Percentiles rank a stretch among this genome's conserved stretches.
phyloP scores from a whole-genome alignment of 1,140 invertebrate genomes.

The Tribolium madens region DNA sequence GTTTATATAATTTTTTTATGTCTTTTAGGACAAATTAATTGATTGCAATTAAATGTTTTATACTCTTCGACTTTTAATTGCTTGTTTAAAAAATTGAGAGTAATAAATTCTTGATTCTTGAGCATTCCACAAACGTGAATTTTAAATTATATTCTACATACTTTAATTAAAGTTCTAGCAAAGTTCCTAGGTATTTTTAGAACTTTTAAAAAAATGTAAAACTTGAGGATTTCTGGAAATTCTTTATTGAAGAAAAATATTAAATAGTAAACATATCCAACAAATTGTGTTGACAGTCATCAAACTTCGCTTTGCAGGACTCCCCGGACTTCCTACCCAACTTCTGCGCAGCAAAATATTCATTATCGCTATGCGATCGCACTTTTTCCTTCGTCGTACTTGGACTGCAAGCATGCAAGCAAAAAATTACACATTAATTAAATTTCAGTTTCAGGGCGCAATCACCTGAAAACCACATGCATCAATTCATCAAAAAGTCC shows the following conservation, averaged over 20 bases:
- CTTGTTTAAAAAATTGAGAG: too few relatives aligned
- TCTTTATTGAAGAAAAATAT: background rate
- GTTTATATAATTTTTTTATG: too few relatives aligned
- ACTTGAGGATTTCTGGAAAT: too few relatives aligned
- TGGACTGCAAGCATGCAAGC: constrained; percentile 67
- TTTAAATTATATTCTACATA: too few relatives aligned
- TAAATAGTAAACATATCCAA: constrained; percentile 72
- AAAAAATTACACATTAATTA: background rate
- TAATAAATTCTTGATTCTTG: too few relatives aligned
- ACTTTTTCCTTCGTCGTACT: constrained; percentile 72
- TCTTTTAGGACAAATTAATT: too few relatives aligned
- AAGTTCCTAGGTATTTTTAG: too few relatives aligned
- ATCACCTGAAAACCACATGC: constrained; percentile 78
- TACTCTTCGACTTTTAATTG: too few relatives aligned
- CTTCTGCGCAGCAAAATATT: constrained; percentile 76
- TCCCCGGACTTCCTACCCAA: constrained; percentile 69
- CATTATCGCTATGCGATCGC: constrained; percentile 74
- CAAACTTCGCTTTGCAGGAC: constrained; percentile 66
- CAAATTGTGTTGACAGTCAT: constrained; percentile 72
- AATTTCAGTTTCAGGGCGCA: background rate
- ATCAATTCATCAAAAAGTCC: constrained; percentile 79
- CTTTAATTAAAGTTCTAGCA: too few relatives aligned
- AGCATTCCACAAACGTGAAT: too few relatives aligned
- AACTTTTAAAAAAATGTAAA: too few relatives aligned
- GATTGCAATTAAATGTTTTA: too few relatives aligned